Percentiles rank a stretch among this genome's conserved stretches.
These are phyloP conservation scores for Heterohyrax brucei DNA, from an alignment of 2,797 vertebrate species.

Conservation along the genomic window DNA sequence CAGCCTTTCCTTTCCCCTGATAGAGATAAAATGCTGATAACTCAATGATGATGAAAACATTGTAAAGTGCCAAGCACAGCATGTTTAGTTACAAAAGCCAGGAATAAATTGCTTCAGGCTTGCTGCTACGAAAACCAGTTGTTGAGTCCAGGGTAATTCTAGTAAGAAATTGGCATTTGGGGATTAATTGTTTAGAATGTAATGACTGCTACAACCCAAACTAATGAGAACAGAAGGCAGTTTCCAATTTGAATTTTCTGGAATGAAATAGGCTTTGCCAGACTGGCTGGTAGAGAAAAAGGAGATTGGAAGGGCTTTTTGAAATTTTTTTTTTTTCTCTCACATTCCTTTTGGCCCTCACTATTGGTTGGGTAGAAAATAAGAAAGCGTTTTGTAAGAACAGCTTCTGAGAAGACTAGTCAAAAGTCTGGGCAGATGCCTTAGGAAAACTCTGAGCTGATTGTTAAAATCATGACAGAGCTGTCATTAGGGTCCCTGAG, in stretches of 20 bases:
- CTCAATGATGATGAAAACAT: constrained; percentile 73
- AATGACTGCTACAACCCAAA: constrained; percentile 83
- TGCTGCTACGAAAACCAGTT: constrained; percentile 85
- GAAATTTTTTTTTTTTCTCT: not conserved
- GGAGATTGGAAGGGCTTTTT: not conserved
- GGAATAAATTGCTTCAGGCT: constrained; percentile 83
- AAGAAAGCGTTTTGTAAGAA: constrained; percentile 67
- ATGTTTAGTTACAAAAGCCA: constrained; percentile 80
- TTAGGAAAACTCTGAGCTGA: constrained; percentile 68
- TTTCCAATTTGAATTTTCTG: constrained; percentile 81
- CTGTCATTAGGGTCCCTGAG: not conserved
- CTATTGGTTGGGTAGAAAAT: constrained; percentile 20
- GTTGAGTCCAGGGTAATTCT: constrained; percentile 85
- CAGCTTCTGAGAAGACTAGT: constrained; percentile 62
- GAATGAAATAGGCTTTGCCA: constrained; percentile 75
- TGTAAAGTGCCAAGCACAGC: constrained; percentile 84
- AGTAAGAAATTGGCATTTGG: constrained; percentile 87
- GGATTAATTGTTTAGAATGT: constrained; percentile 89
- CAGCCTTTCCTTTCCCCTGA: constrained; percentile 48
- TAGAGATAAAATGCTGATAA: constrained; percentile 64
- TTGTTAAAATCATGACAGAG: constrained; percentile 43
- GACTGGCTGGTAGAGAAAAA: not conserved
- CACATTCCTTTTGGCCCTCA: not conserved
- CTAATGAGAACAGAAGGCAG: constrained; percentile 88
- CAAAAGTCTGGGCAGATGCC: constrained; percentile 33